Conservation (phyloP, 1,140 invertebrate species). For the Drosophila arawakana region DNA sequence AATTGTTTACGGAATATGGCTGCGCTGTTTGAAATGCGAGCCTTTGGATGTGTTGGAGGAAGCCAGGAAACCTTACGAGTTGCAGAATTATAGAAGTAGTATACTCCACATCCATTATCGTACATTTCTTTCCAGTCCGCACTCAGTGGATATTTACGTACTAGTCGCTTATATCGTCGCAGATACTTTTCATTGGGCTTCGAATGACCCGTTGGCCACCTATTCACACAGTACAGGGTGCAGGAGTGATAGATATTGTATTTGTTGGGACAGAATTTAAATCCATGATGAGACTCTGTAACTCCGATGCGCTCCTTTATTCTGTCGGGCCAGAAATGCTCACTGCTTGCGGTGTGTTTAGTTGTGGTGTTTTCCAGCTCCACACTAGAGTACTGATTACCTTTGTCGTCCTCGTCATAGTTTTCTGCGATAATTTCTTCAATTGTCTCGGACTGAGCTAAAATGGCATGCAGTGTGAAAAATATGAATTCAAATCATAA, state of each 20-base stretch:
- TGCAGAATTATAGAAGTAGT: constrained; percentile 67
- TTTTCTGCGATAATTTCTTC: constrained; percentile 96
- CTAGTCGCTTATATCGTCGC: constrained; percentile 89
- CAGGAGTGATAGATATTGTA: constrained; percentile 98
- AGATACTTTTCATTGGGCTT: constrained; percentile 91
- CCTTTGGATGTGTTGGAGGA: constrained; percentile 95
- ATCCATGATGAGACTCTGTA: constrained; percentile 87
- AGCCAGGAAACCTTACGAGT: constrained; percentile 93
- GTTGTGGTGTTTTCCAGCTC: constrained; percentile 57
- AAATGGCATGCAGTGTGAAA: background rate
- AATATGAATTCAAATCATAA: background rate
- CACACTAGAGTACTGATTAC: constrained; percentile 21
- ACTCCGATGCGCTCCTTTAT: constrained; percentile 85
- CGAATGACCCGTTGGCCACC: constrained; percentile 92
- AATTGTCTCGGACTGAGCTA: constrained; percentile 50
- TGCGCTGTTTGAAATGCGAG: constrained; percentile 92
- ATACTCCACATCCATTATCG: constrained; percentile 91
- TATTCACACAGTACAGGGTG: constrained; percentile 93
- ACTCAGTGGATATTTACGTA: constrained; percentile 96
- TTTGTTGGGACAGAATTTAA: constrained; percentile 97
- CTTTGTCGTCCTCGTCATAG: constrained; percentile 87
- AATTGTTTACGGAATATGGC: constrained; percentile 91
- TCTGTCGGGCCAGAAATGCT: constrained; percentile 86
- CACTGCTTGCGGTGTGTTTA: constrained; percentile 52
- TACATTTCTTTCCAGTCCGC: constrained; percentile 97